phyloP scores from a whole-genome alignment of 2,888 invertebrate species.

The Tillus elongatus region DNA sequence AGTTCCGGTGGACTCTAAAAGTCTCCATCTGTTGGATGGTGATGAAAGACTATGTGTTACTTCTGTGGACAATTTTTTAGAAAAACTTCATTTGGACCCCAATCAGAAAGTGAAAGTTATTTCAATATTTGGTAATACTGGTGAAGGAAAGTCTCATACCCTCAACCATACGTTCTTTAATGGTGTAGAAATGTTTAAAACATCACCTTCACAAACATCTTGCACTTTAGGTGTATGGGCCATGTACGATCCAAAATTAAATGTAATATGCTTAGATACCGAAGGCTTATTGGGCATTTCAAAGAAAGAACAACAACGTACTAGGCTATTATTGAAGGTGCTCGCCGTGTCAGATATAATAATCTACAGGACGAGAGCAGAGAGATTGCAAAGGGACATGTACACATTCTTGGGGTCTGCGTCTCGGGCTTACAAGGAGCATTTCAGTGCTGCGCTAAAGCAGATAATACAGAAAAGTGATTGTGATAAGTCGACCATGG shows the following conservation, averaged over 20 bases:
- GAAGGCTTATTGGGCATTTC: constrained; percentile 65
- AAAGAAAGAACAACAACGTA: constrained; percentile 52
- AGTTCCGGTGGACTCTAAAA: constrained; percentile 26
- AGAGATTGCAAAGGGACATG: constrained; percentile 65
- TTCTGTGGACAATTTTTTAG: constrained; percentile 47
- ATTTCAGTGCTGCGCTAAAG: constrained; percentile 55
- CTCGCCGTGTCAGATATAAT: constrained; percentile 75
- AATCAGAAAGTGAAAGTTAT: constrained; percentile 62
- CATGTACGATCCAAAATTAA: constrained; percentile 56
- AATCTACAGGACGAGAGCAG: constrained; percentile 66
- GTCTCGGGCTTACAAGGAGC: constrained; percentile 61
- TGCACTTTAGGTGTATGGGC: constrained; percentile 75
- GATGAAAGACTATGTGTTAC: constrained; percentile 52
- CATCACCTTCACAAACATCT: constrained; percentile 56
- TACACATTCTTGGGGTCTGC: constrained; percentile 69
- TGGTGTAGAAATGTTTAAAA: constrained; percentile 54
- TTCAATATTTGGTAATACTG: constrained; percentile 76
- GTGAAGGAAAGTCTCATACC: constrained; percentile 74
- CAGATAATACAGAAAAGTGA: constrained; percentile 27
- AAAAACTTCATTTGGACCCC: constrained; percentile 42
- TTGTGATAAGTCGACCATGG: constrained; percentile 20
- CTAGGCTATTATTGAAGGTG: constrained; percentile 63
- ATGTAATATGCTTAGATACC: constrained; percentile 66
- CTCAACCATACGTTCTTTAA: constrained; percentile 61
- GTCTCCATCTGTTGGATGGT: constrained; percentile 54